Conservation (phyloP, 30 jellyfish, hydroid and myxozoan species). For the Mastigias papua region DNA sequence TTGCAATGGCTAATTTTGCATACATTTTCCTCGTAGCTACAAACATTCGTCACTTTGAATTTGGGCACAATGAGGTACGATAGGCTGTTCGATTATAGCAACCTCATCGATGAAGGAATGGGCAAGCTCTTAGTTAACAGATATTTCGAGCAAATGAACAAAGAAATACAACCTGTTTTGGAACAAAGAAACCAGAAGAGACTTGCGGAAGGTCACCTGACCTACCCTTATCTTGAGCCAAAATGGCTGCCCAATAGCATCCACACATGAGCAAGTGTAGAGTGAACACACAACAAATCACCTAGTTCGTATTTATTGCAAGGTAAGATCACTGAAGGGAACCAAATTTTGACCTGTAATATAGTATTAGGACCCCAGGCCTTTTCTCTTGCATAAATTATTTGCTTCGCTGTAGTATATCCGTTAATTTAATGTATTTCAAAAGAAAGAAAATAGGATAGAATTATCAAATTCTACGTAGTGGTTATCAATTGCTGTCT, state of each 20-base stretch:
- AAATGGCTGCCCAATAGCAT: constrained; percentile 92
- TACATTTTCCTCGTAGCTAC: constrained; percentile 63
- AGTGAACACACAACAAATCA: neutral
- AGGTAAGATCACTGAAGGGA: too few relatives aligned
- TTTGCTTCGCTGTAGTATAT: too few relatives aligned
- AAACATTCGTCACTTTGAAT: constrained; percentile 73
- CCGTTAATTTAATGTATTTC: too few relatives aligned
- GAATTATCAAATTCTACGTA: too few relatives aligned
- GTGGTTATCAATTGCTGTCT: too few relatives aligned
- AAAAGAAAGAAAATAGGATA: too few relatives aligned
- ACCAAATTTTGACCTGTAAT: too few relatives aligned
- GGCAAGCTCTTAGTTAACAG: constrained; percentile 54
- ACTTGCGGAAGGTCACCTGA: constrained; percentile 67
- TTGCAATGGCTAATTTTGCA: neutral
- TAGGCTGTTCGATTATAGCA: constrained; percentile 80
- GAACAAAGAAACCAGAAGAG: constrained; percentile 60
- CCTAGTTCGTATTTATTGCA: too few relatives aligned
- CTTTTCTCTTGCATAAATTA: too few relatives aligned
- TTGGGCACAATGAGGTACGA: constrained; percentile 82
- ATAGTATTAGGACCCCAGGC: too few relatives aligned
- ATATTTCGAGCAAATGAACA: constrained; percentile 58
- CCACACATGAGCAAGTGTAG: constrained; percentile 49
- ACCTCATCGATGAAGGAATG: constrained; percentile 47
- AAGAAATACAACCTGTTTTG: constrained; percentile 70
- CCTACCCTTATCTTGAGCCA: constrained; percentile 93